Evolutionary conservation across 2,888 invertebrate genomes (phyloP).

Genomic region (Calameuta idolon): DNA sequence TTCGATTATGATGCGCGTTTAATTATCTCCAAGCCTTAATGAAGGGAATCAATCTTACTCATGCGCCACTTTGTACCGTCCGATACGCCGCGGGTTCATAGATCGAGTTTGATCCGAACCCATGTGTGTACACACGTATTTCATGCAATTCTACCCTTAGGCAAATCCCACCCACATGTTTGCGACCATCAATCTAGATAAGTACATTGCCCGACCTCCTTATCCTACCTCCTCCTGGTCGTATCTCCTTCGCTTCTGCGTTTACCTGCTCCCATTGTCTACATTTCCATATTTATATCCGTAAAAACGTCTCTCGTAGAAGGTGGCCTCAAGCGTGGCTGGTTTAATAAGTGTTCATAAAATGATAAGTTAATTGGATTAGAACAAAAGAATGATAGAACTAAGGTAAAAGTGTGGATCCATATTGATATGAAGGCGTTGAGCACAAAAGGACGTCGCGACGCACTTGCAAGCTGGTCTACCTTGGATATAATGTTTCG

Average conservation of each 20-base stretch:
- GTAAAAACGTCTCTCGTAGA: background rate
- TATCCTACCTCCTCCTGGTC: no score
- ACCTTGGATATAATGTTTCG: constrained; percentile 6
- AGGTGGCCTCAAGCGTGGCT: background rate
- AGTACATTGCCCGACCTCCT: constrained; percentile 5
- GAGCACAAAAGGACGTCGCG: background rate
- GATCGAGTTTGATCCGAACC: background rate
- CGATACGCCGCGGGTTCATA: background rate
- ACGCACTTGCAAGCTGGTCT: background rate
- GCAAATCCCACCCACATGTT: constrained; percentile 24
- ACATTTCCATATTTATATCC: background rate
- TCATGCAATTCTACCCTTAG: constrained; percentile 17
- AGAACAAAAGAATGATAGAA: constrained; percentile 20
- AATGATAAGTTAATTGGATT: background rate
- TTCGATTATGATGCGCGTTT: constrained; percentile 47
- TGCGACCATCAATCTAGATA: constrained; percentile 22
- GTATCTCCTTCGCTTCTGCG: background rate
- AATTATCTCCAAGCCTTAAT: constrained; percentile 44
- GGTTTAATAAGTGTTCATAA: background rate
- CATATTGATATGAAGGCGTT: background rate
- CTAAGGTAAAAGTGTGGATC: constrained; percentile 30
- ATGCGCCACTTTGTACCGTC: constrained; percentile 31
- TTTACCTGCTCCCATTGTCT: background rate
- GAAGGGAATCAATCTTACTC: constrained; percentile 48
- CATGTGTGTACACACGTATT: constrained; percentile 1